Evolutionary conservation across 2,888 invertebrate species (phyloP).

Genomic region (Strigamia transsilvanica): DNA sequence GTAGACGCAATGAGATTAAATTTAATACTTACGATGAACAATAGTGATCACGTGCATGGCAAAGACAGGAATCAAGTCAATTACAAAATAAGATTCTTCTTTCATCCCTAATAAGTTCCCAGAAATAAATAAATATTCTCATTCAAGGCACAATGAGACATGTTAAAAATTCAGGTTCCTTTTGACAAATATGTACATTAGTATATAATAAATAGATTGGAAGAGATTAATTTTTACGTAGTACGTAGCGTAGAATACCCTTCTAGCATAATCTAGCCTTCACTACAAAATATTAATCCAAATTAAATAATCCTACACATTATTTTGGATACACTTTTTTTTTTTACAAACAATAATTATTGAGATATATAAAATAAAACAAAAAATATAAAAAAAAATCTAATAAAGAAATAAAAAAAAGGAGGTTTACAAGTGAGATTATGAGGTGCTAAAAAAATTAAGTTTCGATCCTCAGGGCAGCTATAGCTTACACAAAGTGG

Average conservation of each 20-base stretch:
- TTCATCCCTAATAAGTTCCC: conserved; percentile 40
- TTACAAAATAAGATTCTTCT: conserved; percentile 47
- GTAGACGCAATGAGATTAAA: conserved; percentile 21
- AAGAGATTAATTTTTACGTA: conserved; percentile 35
- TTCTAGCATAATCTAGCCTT: conserved; percentile 10
- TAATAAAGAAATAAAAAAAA: not conserved
- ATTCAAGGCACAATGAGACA: conserved; percentile 45
- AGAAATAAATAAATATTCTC: conserved; percentile 42
- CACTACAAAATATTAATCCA: not conserved
- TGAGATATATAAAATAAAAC: conserved; percentile 1
- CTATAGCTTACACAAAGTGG: conserved; percentile 36
- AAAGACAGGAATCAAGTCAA: conserved; percentile 39
- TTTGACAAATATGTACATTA: conserved; percentile 33
- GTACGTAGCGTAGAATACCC: conserved; percentile 31
- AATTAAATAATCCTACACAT: not conserved
- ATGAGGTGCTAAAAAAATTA: not conserved
- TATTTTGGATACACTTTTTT: not conserved
- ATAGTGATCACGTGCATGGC: conserved; percentile 21
- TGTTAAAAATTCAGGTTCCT: conserved; percentile 44
- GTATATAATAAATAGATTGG: conserved; percentile 22
- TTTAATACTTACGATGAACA: conserved; percentile 30
- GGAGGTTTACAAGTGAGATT: conserved; percentile 17
- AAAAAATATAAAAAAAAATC: too few species aligned
- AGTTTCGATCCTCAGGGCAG: not conserved
- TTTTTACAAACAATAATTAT: conserved; percentile 3